A percentile compares a stretch with the other conserved stretches of the same genome.
Conservation (phyloP, 2,797 vertebrate genomes). For the Leptodactylus fallax region DNA sequence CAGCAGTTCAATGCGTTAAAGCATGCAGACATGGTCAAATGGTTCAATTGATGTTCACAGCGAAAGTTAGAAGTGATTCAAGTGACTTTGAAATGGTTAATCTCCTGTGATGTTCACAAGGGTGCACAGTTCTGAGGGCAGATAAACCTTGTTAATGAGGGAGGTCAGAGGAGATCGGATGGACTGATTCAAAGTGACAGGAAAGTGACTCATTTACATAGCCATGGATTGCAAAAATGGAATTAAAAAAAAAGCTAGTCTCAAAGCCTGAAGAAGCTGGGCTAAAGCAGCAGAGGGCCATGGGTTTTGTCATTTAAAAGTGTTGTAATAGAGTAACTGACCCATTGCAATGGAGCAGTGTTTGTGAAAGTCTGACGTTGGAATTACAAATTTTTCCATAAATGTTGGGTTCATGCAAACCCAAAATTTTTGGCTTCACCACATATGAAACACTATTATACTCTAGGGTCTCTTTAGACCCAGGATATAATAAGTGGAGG, state of each 20-base stretch:
- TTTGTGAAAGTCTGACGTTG: too few relatives aligned
- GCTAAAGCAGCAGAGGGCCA: too few relatives aligned
- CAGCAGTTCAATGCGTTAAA: background rate
- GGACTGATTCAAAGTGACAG: slow-evolving; percentile 17
- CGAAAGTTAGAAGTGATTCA: background rate
- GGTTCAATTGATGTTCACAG: background rate
- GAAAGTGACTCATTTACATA: slow-evolving; percentile 5
- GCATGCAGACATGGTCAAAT: background rate
- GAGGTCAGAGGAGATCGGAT: background rate
- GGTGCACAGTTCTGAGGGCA: background rate
- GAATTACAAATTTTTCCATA: too few relatives aligned
- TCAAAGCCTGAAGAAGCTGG: background rate
- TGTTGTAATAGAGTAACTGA: too few relatives aligned
- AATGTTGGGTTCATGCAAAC: too few relatives aligned
- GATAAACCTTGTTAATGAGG: background rate
- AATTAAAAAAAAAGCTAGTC: background rate
- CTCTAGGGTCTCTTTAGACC: too few relatives aligned
- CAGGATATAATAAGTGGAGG: too few relatives aligned
- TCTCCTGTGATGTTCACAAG: background rate
- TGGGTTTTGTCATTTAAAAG: too few relatives aligned
- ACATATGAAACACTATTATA: too few relatives aligned
- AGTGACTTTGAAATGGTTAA: background rate
- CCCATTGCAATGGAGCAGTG: too few relatives aligned
- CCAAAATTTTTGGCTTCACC: too few relatives aligned
- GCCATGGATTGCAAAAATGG: background rate